Conservation (phyloP, 1,140 invertebrate genomes). For the Mesaphorura yosii region DNA sequence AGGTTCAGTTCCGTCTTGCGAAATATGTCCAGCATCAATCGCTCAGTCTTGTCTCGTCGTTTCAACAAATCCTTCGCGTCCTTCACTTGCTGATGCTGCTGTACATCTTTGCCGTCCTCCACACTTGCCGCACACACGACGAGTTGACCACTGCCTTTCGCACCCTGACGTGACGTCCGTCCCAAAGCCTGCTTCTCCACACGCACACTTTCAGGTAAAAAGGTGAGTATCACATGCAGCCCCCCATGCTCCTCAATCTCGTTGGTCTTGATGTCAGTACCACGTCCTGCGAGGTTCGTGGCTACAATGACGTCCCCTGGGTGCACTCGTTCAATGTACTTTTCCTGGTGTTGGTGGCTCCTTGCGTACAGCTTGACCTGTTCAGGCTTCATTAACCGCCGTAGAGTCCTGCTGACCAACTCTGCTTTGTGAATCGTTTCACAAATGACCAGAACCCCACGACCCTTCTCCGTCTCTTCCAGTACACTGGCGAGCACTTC, state of each 20-base stretch:
- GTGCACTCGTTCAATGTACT: background rate
- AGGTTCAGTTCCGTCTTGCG: background rate
- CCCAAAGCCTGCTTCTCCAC: slow-evolving; percentile 8
- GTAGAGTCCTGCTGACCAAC: slow-evolving; percentile 6
- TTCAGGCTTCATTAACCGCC: slow-evolving; percentile 2
- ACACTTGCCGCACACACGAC: slow-evolving; percentile 7
- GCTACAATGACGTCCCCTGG: slow-evolving; percentile 25
- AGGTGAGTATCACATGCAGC: slow-evolving; percentile 6
- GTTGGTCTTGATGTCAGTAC: slow-evolving; percentile 27
- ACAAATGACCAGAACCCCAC: slow-evolving; percentile 34
- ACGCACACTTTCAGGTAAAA: background rate
- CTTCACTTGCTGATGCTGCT: too few relatives aligned
- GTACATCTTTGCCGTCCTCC: slow-evolving; percentile 1
- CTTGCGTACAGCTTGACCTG: background rate
- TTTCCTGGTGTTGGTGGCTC: background rate
- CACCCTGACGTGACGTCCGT: background rate
- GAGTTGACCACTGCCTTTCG: slow-evolving; percentile 3
- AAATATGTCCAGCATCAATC: slow-evolving; percentile 3
- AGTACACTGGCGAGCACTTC: background rate
- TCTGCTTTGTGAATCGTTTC: slow-evolving; percentile 32
- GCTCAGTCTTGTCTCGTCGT: slow-evolving; percentile 9
- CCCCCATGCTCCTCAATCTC: slow-evolving; percentile 3
- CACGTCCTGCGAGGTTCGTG: slow-evolving; percentile 31
- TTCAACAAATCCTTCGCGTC: too few relatives aligned
- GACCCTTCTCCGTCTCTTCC: slow-evolving; percentile 7